Percentiles rank a stretch among this genome's conserved stretches.
Evolutionary conservation across 2,888 invertebrate genomes (phyloP).

Genomic region (Drosophila paramelanica): DNA sequence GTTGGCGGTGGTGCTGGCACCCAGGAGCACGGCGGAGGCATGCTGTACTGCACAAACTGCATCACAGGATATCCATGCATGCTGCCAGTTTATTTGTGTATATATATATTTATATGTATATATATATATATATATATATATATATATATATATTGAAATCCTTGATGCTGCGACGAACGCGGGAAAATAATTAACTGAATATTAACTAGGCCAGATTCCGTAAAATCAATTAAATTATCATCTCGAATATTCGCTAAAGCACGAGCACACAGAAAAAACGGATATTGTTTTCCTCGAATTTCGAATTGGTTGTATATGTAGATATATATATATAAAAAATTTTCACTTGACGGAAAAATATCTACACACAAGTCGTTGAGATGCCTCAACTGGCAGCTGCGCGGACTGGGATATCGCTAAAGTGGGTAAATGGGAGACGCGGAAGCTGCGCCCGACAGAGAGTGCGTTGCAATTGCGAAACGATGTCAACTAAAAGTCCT

Average conservation of each 20-base stretch:
- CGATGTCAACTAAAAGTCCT: slow-evolving; percentile 76
- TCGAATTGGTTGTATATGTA: neutral
- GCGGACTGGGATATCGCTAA: slow-evolving; percentile 45
- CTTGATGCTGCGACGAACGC: neutral
- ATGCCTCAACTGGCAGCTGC: slow-evolving; percentile 64
- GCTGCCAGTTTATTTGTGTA: slow-evolving; percentile 14
- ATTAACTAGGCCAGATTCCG: neutral
- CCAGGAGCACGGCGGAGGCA: slow-evolving; percentile 85
- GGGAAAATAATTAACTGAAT: slow-evolving; percentile 3
- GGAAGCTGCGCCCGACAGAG: slow-evolving; percentile 32
- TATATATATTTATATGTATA: neutral
- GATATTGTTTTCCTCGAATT: slow-evolving; percentile 4
- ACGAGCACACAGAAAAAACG: neutral
- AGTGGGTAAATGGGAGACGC: slow-evolving; percentile 37
- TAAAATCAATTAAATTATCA: neutral
- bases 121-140: neutral
- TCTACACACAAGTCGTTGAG: slow-evolving; percentile 68
- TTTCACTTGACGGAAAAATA: slow-evolving; percentile 67
- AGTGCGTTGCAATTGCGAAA: slow-evolving; percentile 71
- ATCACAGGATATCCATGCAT: slow-evolving; percentile 89
- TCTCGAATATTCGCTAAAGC: neutral
- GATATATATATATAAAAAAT: slow-evolving; percentile 9
- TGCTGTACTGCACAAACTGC: slow-evolving; percentile 88
- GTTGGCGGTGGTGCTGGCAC: slow-evolving; percentile 81
- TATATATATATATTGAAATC: neutral